These are phyloP conservation scores for Hemicentrotus pulcherrimus DNA, from an alignment of 35 echinoderm and acorn worm genomes.

Conservation along the genomic window DNA sequence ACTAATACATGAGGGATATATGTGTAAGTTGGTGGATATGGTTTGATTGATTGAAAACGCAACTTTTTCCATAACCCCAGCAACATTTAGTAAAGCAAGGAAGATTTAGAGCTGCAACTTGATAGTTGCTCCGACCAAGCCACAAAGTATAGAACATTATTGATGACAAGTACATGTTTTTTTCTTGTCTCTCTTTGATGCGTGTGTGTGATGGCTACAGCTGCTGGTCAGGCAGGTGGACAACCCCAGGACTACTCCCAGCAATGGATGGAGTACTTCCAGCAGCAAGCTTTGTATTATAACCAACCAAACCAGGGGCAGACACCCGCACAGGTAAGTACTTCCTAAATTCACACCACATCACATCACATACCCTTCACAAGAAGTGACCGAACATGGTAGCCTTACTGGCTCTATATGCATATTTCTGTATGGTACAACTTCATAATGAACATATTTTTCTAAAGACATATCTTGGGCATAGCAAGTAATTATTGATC, in stretches of 20 bases:
- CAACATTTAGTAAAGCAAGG: too few relatives aligned
- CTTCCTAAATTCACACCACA: neutral
- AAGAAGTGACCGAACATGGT: too few relatives aligned
- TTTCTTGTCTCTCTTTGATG: neutral
- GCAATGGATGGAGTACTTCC: constrained; percentile 45
- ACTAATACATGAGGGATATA: neutral
- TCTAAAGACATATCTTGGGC: too few relatives aligned
- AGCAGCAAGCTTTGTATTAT: constrained; percentile 28
- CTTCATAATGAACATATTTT: too few relatives aligned
- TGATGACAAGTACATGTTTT: neutral
- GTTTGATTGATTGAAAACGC: too few relatives aligned
- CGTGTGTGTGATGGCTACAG: neutral
- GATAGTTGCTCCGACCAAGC: neutral
- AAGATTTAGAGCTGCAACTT: too few relatives aligned
- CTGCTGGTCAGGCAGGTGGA: neutral
- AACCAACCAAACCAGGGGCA: constrained; percentile 35
- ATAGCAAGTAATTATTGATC: too few relatives aligned
- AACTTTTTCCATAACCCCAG: too few relatives aligned
- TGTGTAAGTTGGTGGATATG: too few relatives aligned
- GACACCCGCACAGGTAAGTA: constrained; percentile 38
- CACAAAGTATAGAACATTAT: neutral
- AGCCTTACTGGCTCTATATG: neutral
- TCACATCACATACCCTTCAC: too few relatives aligned
- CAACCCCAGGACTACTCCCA: constrained; percentile 41
- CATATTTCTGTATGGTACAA: too few relatives aligned